Evolutionary conservation across 1,140 invertebrate genomes (phyloP), one percentile per base, ranked within the genome.

Genomic region (Delia radicum): DNA sequence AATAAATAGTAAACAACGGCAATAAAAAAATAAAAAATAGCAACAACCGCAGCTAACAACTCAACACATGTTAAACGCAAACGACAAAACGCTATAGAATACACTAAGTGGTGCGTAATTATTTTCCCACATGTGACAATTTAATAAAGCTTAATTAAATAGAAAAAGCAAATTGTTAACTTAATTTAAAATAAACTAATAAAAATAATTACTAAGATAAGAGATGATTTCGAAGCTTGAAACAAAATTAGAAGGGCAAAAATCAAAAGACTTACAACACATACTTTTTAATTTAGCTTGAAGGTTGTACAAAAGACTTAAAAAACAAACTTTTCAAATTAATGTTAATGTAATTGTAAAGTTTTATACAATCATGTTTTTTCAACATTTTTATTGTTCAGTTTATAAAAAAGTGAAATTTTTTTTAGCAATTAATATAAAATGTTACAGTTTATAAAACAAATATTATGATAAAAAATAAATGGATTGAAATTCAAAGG

Each of bases 71-170:
- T 29, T 29, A 63, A 65, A 29, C 26, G 62, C 61, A 27, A 63
- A 63, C 24, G 61, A n/a, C n/a, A n/a, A 27, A 42, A 13, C 12
- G 15, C 33, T 12, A 0, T 10, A 42, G n/a, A 42, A 65, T 29
- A 65, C 13, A 3, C 27, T 15, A 65, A 42, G 37, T 28, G 62
- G 62, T 65, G 62, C 62, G 62, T 65, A 65, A 65, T 65, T 65
- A 65, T 65, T 65, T 65, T 65, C 62, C 62, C 62, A 65, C 62
- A 65, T 29, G 28, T 26, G 27, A 65, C 62, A 65, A 65, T 65
- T 65, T 65, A 65, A 65, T 65, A 10, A 42, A 15, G 6, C 12
- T 10, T n/a, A 13, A 42, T 15, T 15, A 42, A 42, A 5, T 8
- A 13, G 37, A n/a, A n/a, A n/a, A n/a, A n/a, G n/a, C n/a, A n/a